A percentile compares a stretch with the other conserved stretches of the same genome.
Evolutionary conservation across 2,888 invertebrate genomes (phyloP).

Genomic region (Heliconius aoede): DNA sequence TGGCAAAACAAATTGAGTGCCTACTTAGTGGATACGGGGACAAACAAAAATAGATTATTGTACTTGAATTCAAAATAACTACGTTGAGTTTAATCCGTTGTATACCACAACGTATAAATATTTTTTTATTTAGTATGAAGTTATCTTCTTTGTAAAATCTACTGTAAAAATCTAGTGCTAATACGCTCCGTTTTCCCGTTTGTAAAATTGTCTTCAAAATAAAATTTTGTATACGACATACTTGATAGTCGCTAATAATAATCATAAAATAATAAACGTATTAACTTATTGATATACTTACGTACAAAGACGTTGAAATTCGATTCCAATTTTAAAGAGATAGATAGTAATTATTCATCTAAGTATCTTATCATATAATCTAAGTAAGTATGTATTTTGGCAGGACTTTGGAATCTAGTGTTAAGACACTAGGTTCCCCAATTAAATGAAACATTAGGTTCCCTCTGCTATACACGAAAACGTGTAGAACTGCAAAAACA

Average conservation of each 20-base stretch:
- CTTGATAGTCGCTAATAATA: too few species aligned
- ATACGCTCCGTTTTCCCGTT: background rate
- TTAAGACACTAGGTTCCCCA: background rate
- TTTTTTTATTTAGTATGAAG: background rate
- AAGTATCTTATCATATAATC: too few species aligned
- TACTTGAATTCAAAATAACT: constrained; percentile 10
- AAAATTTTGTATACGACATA: too few species aligned
- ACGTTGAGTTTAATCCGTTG: background rate
- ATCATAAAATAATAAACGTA: too few species aligned
- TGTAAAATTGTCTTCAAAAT: too few species aligned
- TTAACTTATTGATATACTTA: too few species aligned
- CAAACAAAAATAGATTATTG: constrained; percentile 36
- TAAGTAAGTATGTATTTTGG: too few species aligned
- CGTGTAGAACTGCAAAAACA: background rate
- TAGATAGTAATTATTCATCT: too few species aligned
- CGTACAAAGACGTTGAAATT: too few species aligned
- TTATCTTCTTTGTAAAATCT: background rate
- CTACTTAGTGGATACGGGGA: constrained; percentile 35
- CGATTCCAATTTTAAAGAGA: too few species aligned
- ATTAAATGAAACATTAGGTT: background rate
- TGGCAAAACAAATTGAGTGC: constrained; percentile 54
- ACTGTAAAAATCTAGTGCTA: background rate
- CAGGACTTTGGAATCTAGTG: too few species aligned
- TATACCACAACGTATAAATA: background rate
- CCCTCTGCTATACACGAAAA: background rate